Percentiles rank a stretch among this genome's conserved stretches.
Evolutionary conservation across 2,113 vertebrate species (phyloP).

Genomic region (Larimichthys crocea): DNA sequence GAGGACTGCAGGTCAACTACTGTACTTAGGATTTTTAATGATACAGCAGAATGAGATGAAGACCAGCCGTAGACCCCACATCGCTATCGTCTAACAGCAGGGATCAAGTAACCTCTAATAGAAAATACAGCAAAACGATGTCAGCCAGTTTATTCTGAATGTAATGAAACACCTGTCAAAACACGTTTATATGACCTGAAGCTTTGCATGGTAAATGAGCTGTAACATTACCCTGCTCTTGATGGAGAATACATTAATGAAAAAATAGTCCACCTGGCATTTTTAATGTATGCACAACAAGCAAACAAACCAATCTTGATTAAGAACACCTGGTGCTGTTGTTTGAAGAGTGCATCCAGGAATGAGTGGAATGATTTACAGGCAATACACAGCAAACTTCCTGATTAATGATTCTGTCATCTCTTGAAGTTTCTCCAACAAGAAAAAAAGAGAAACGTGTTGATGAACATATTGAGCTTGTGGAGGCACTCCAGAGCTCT

Average conservation of each 20-base stretch:
- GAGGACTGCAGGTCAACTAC: background rate
- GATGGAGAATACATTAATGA: conserved; percentile 69
- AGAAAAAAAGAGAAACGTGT: conserved; percentile 36
- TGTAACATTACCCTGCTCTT: conserved; percentile 69
- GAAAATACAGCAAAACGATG: conserved; percentile 42
- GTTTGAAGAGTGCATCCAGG: conserved; percentile 56
- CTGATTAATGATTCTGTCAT: conserved; percentile 69
- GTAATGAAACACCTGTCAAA: conserved; percentile 76
- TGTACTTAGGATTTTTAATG: background rate
- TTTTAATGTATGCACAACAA: conserved; percentile 69
- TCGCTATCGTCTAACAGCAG: conserved; percentile 1
- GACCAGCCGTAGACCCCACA: background rate
- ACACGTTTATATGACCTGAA: conserved; percentile 66
- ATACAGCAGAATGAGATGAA: background rate
- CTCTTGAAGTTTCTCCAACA: conserved; percentile 52
- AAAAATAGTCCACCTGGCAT: conserved; percentile 71
- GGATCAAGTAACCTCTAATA: conserved; percentile 30
- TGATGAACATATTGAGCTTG: conserved; percentile 69
- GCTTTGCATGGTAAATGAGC: conserved; percentile 74
- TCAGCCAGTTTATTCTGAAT: conserved; percentile 37
- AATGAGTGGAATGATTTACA: conserved; percentile 59
- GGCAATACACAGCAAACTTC: conserved; percentile 49
- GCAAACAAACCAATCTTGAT: conserved; percentile 71
- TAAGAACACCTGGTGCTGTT: conserved; percentile 69
- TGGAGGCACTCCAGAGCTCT: conserved; percentile 61